Evolutionary conservation across 1,140 invertebrate genomes (phyloP).

Genomic region (Hylyphantes graminicola): DNA sequence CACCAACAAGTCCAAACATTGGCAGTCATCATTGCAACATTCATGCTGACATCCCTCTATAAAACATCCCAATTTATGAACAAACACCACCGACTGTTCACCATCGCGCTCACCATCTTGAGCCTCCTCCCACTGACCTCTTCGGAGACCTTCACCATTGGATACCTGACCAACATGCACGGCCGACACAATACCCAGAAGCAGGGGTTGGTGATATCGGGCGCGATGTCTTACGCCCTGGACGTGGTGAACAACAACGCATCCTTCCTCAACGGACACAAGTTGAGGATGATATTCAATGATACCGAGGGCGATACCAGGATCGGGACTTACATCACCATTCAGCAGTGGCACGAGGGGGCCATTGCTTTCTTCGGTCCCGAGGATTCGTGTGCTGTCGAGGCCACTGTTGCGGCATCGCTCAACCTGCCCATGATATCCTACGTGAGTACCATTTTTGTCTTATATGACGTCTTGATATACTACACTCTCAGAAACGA

Average conservation of each 20-base stretch:
- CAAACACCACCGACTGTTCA: too few relatives aligned
- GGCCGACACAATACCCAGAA: slow-evolving; percentile 31
- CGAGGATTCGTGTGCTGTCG: slow-evolving; percentile 91
- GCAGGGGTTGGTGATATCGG: slow-evolving; percentile 89
- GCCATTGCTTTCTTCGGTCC: slow-evolving; percentile 95
- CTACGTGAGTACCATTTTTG: slow-evolving; percentile 80
- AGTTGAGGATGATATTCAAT: slow-evolving; percentile 82
- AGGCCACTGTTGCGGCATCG: slow-evolving; percentile 92
- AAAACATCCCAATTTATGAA: too few relatives aligned
- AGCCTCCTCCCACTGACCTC: too few relatives aligned
- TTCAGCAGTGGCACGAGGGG: slow-evolving; percentile 91
- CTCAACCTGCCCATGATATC: slow-evolving; percentile 97
- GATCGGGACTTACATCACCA: slow-evolving; percentile 83
- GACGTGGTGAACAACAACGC: slow-evolving; percentile 83
- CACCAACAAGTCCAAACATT: too few relatives aligned
- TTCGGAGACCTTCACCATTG: slow-evolving; percentile 40
- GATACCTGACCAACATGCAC: slow-evolving; percentile 56
- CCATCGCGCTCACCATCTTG: too few relatives aligned
- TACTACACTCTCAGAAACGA: too few relatives aligned
- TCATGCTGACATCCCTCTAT: too few relatives aligned
- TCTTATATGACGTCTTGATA: too few relatives aligned
- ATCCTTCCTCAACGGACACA: slow-evolving; percentile 82
- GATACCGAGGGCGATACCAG: slow-evolving; percentile 89
- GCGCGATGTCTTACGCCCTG: slow-evolving; percentile 85
- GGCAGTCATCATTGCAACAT: too few relatives aligned